Conservation (phyloP, 2,113 vertebrate species). For the Gymnobelideus leadbeateri region DNA sequence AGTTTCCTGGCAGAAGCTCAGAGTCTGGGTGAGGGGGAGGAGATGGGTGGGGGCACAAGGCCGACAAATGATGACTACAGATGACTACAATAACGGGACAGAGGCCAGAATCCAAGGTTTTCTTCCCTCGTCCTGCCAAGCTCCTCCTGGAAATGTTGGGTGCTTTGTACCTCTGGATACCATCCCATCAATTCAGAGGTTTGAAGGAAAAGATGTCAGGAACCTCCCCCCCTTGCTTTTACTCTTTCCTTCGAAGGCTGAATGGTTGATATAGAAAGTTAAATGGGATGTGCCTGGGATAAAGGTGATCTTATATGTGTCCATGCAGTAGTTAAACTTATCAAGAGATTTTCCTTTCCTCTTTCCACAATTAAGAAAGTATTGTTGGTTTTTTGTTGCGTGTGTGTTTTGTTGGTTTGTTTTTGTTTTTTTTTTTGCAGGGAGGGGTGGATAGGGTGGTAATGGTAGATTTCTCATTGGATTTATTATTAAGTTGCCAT, state of each 20-base stretch:
- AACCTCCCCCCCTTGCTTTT: not conserved
- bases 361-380: not conserved
- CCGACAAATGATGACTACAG: not conserved
- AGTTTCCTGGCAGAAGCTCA: accelerated
- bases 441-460: not conserved
- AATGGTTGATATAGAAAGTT: not conserved
- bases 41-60: not conserved
- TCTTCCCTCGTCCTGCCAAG: not conserved
- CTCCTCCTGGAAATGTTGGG: not conserved
- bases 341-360: not conserved
- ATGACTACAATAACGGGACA: not conserved
- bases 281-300: not conserved
- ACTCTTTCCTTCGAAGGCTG: not conserved
- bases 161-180: not conserved
- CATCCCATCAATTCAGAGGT: not conserved
- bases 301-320: not conserved
- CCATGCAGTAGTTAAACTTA: not conserved
- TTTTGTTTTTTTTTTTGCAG: not conserved
- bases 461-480: not conserved
- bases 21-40: not conserved
- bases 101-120: not conserved
- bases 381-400: too few species aligned
- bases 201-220: slow-evolving; percentile 25
- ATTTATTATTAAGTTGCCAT: not conserved
- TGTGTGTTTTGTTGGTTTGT: too few species aligned